These are phyloP conservation scores for Xenus cinereus DNA, from an alignment of 2,113 vertebrate species.

Conservation along the genomic window DNA sequence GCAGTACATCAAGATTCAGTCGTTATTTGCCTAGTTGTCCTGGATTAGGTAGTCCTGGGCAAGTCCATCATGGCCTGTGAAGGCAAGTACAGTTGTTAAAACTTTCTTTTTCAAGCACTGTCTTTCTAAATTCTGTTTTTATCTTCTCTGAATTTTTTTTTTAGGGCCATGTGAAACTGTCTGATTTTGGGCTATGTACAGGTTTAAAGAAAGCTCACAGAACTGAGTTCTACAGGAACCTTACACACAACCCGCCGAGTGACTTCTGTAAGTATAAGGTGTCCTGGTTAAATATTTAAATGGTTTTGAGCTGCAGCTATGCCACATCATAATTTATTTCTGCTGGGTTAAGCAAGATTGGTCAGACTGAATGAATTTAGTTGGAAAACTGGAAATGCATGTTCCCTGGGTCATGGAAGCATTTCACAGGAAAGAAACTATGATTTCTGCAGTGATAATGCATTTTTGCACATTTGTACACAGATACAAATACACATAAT, in stretches of 20 bases:
- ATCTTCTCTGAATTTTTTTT: not conserved
- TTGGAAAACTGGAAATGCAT: not conserved
- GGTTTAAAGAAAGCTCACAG: slow-evolving; percentile 98
- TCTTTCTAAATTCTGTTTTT: not conserved
- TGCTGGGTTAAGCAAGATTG: not conserved
- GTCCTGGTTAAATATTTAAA: not conserved
- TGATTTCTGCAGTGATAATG: not conserved
- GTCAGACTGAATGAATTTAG: not conserved
- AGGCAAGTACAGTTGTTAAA: not conserved
- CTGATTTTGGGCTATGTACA: slow-evolving; percentile 96
- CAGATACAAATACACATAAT: not conserved
- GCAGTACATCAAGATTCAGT: not conserved
- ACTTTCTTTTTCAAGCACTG: not conserved
- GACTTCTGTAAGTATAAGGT: slow-evolving; percentile 91
- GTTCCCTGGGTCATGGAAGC: not conserved
- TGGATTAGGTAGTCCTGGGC: not conserved
- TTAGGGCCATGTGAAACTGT: slow-evolving; percentile 97
- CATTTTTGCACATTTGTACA: not conserved
- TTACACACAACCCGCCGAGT: slow-evolving; percentile 94
- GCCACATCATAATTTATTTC: not conserved
- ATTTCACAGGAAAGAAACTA: not conserved
- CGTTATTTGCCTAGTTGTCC: not conserved
- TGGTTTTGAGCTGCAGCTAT: not conserved
- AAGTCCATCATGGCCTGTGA: not conserved
- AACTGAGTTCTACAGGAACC: slow-evolving; percentile 97